A percentile compares a stretch with the other conserved stretches of the same genome.
phyloP scores from a whole-genome alignment of 2,113 vertebrate genomes.

The Epinephelus fuscoguttatus region DNA sequence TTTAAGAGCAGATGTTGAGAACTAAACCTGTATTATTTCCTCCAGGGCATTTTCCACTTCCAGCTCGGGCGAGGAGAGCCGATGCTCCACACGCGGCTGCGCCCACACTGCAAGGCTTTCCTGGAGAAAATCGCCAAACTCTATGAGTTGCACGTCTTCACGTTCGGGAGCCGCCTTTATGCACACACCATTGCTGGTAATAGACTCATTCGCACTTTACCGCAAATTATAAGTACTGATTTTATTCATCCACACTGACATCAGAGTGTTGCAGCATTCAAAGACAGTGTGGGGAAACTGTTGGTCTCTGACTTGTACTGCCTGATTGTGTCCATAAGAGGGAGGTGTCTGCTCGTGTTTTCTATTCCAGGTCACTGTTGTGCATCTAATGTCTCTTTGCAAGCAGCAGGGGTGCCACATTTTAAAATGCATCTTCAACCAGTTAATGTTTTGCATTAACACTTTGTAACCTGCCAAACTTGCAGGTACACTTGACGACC shows the following conservation, averaged over 20 bases:
- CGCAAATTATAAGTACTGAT: rapidly evolving
- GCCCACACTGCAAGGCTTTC: constrained; percentile 96
- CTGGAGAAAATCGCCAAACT: constrained; percentile 96
- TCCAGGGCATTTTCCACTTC: constrained; percentile 97
- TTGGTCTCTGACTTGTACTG: constrained; percentile 18
- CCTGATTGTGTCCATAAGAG: constrained; percentile 64
- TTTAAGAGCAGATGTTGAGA: neutral
- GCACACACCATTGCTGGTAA: constrained; percentile 98
- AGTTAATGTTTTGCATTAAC: neutral
- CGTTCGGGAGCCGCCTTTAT: constrained; percentile 97
- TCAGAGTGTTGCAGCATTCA: too few species aligned
- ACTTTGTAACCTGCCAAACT: neutral
- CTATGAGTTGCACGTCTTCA: constrained; percentile 97
- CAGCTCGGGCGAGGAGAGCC: constrained; percentile 96
- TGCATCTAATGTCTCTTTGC: neutral
- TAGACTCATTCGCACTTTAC: neutral
- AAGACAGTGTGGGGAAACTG: neutral
- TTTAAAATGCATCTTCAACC: neutral
- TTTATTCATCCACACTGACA: too few species aligned
- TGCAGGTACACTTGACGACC: neutral
- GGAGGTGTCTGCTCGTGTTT: constrained; percentile 49
- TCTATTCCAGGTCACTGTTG: neutral
- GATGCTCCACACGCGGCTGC: constrained; percentile 96
- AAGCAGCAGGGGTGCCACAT: neutral
- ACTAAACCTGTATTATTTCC: neutral